Conservation (phyloP, 2,797 vertebrate genomes). For the Lateolabrax maculatus region DNA sequence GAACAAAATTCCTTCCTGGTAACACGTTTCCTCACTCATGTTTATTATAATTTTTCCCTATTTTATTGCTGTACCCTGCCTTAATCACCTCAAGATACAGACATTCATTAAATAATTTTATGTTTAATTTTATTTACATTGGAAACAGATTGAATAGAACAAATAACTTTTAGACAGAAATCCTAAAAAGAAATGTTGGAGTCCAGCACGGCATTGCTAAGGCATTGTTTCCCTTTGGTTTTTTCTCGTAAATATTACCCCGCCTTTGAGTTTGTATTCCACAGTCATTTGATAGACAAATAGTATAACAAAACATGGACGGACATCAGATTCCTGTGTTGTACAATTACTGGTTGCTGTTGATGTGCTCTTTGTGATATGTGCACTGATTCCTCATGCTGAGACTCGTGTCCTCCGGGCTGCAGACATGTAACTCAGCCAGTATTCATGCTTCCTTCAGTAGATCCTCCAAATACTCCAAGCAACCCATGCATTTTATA, state of each 20-base stretch:
- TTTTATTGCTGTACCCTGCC: not conserved
- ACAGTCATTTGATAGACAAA: not conserved
- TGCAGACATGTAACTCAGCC: conserved; percentile 32
- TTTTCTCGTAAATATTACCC: not conserved
- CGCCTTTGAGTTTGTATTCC: not conserved
- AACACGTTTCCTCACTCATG: not conserved
- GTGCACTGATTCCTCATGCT: not conserved
- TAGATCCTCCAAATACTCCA: conserved; percentile 58
- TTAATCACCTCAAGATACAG: not conserved
- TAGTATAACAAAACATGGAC: conserved; percentile 22
- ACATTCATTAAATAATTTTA: too few relatives aligned
- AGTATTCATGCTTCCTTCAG: not conserved
- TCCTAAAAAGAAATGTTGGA: too few relatives aligned
- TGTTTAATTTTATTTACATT: not conserved
- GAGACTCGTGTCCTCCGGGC: not conserved
- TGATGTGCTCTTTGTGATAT: conserved; percentile 18
- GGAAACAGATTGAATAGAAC: not conserved
- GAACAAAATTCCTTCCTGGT: not conserved
- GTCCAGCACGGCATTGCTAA: not conserved
- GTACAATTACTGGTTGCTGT: conserved; percentile 11
- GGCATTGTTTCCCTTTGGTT: not conserved
- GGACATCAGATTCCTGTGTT: not conserved
- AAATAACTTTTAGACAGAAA: too few relatives aligned
- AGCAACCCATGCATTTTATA: conserved; percentile 17
- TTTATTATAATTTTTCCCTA: not conserved